phyloP scores from a whole-genome alignment of 2,888 invertebrate genomes.

The Kuschelorhynchus macadamiae region DNA sequence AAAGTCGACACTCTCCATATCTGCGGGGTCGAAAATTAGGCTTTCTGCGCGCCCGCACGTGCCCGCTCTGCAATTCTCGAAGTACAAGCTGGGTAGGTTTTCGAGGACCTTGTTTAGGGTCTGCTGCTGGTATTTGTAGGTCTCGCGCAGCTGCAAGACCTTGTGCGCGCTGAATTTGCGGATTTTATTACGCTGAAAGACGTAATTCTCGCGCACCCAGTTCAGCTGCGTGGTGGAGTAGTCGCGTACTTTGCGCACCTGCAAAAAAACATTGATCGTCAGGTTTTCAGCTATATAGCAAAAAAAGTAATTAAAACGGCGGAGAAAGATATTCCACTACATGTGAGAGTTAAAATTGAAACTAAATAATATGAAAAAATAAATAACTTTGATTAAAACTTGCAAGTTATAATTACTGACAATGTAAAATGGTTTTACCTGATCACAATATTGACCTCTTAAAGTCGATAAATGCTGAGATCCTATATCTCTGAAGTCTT shows the following conservation, averaged over 20 bases:
- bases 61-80: constrained; percentile 93
- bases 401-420: no score
- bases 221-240: constrained; percentile 93
- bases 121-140: constrained; percentile 96
- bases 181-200: constrained; percentile 94
- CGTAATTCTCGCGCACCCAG: constrained; percentile 95
- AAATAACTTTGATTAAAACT: no score
- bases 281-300: no score
- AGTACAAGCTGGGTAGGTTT: constrained; percentile 90
- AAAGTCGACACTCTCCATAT: constrained; percentile 76
- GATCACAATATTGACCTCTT: constrained; percentile 93
- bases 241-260: constrained; percentile 92
- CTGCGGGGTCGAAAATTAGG: constrained; percentile 77
- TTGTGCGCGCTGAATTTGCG: constrained; percentile 96
- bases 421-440: no score
- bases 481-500: constrained; percentile 93
- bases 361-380: no score
- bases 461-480: constrained; percentile 88
- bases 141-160: constrained; percentile 88
- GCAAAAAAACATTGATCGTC: no score
- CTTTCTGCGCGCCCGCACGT: constrained; percentile 85
- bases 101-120: constrained; percentile 94
- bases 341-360: no score
- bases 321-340: no score
- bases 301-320: background rate